Base-by-base conservation (phyloP, 2,113 vertebrate species). In the Vulpes ferrilata region DNA sequence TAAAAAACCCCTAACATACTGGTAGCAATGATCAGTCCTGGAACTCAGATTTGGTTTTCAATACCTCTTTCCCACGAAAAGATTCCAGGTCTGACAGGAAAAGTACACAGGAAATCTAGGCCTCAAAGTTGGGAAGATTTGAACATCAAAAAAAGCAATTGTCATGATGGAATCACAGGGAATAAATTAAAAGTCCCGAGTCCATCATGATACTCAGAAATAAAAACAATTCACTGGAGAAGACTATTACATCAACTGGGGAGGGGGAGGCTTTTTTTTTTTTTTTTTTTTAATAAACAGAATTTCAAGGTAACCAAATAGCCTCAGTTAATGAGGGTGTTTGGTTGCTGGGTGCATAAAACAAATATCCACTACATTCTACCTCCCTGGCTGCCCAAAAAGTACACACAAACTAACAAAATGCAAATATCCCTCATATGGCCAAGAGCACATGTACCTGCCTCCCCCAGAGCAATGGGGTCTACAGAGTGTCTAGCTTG, bases 231-330 rank as follows among this genome's bases (percentile, higher is more conserved):
- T 80, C 7, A 16, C 38, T 67, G 85, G 82, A 59, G 48, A 23
- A 59, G 20, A 51, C 48, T 51, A 10, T 53, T 64, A 25, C 1
- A 30, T 80, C 65, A 55, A 25, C 51, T 17, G 57, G 60, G 27
- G 35, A 7, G 16, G 11, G 12, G n/a, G 32, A 48, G 51, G 11
- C 30, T 73, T 65, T 88, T 76, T 51, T 51, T 67, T 35, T 76
- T 88, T 43, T 65, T 86, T 69, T 93, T 32, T 65, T 88, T 35
- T 35, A 35, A 93, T 90, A 93, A 96, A 93, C 20, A 81, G 55
- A 82, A 62, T 60, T 88, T 88, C 17, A 76, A 82, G 76, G 35
- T 76, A 88, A 69, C 59, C 12, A 27, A 30, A 83, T 7, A 67
- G 32, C 67, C 35, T 76, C 23, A 13, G 15, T 12, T 43, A 65